phyloP scores from a whole-genome alignment of 2,797 vertebrate species.

The Caiman crocodilus region DNA sequence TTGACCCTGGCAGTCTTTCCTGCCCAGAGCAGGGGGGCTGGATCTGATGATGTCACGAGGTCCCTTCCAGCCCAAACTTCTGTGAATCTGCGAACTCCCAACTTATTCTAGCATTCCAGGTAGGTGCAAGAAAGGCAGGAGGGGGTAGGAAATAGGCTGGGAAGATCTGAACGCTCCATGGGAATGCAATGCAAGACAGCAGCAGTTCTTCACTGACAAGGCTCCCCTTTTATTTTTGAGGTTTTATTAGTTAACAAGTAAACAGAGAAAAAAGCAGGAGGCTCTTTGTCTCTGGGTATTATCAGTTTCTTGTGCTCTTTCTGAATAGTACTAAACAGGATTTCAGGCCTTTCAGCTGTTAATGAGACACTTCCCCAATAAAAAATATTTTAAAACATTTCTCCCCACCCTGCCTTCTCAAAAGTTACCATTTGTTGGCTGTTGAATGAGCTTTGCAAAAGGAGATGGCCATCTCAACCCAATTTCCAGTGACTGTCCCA shows the following conservation, averaged over 20 bases:
- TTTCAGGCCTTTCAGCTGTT: neutral
- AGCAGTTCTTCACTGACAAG: neutral
- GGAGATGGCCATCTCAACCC: accelerated
- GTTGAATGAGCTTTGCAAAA: neutral
- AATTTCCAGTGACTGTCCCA: neutral
- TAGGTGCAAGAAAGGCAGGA: neutral
- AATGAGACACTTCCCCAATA: neutral
- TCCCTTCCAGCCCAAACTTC: too few relatives aligned
- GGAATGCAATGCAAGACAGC: neutral
- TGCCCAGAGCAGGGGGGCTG: too few relatives aligned
- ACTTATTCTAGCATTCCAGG: neutral
- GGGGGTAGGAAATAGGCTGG: neutral
- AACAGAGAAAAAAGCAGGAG: neutral
- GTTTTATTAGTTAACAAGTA: neutral
- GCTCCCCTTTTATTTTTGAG: neutral
- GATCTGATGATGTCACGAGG: too few relatives aligned
- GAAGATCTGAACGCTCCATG: neutral
- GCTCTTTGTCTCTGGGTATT: neutral
- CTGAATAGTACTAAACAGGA: neutral
- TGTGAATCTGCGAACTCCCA: too few relatives aligned
- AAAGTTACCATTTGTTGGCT: neutral
- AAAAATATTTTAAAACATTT: neutral
- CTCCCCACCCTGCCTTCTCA: neutral
- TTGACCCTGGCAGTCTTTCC: too few relatives aligned
- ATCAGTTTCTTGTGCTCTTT: neutral